Evolutionary conservation across 2,888 invertebrate genomes (phyloP), one percentile per base, ranked within the genome.

Genomic region (Neoaliturus tenellus): DNA sequence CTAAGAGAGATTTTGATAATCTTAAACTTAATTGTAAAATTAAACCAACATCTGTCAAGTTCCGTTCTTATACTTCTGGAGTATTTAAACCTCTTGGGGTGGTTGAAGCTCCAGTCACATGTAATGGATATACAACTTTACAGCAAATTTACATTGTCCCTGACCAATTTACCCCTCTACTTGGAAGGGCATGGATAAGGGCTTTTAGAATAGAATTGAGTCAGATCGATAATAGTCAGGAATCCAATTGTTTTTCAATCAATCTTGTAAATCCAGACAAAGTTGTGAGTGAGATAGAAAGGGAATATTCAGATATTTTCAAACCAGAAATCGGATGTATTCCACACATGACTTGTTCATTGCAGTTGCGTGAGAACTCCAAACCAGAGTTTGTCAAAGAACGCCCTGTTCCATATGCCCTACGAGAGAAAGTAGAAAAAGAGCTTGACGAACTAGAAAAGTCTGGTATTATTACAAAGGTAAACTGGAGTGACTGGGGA

Each of bases 11-110:
- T 81, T 85, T 73, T 41, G 23, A 82, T 51, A 12, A 33, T 33
- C 44, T 78, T 28, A 51, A 44, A 81, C 35, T 83, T 8, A 51
- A 58, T 31, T 20, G 51, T 0, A 25, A 58, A 51, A n/a, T 85
- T n/a, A 51, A 71, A 51, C 80, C 67, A 62, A 75, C 78, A n/a
- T 39, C 28, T 12, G 58, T 85, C 14, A 23, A 55, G 44, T 85
- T 85, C 39, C 83, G 83, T 33, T 85, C 85, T n/a, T 85, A 85
- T 39, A 85, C 85, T 14, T 51, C 73, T 39, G 83, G 80, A 23
- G 58, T 85, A 20, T 85, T 85, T 75, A 44, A 44, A 28, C 85
- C 85, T 4, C 28, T 80, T 48, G 85, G 85, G 0, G 62, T 58
- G 84, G 67, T 67, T 48, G 83, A 83, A 48, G 83, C 84, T 17